These are phyloP conservation scores for Escarpia spicata DNA, from an alignment of 2,888 invertebrate genomes.

Conservation along the genomic window DNA sequence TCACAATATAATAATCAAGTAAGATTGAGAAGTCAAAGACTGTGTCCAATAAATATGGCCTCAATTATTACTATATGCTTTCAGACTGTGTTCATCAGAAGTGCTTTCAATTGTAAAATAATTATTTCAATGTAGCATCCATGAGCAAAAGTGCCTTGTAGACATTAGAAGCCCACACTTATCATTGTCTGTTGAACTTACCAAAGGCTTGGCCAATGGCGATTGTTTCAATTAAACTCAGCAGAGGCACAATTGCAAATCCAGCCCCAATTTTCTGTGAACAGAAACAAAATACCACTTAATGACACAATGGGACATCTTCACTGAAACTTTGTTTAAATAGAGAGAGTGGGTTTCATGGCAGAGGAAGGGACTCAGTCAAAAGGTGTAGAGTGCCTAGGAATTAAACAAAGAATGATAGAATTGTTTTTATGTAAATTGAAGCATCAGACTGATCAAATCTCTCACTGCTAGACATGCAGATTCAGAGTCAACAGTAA, in stretches of 20 bases:
- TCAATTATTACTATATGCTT: neutral
- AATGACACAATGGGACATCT: neutral
- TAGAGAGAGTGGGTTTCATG: neutral
- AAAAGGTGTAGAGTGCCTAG: neutral
- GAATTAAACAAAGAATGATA: neutral
- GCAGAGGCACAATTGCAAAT: constrained; percentile 84
- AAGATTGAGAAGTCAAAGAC: neutral
- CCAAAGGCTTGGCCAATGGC: constrained; percentile 94
- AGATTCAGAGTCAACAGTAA: neutral
- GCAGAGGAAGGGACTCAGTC: neutral
- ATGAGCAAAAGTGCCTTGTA: neutral
- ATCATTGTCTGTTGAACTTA: constrained; percentile 68
- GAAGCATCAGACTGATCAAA: neutral
- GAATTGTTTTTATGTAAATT: neutral
- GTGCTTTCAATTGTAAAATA: neutral
- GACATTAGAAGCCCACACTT: neutral
- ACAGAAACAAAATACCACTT: neutral
- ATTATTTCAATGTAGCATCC: neutral
- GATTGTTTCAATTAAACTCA: constrained; percentile 88
- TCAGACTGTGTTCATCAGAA: neutral
- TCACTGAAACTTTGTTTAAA: neutral
- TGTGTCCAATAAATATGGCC: neutral
- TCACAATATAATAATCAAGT: neutral
- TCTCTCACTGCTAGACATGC: neutral
- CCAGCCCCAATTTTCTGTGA: constrained; percentile 83